Base-by-base conservation (phyloP, 1,140 invertebrate species). In the Coboldia fuscipes region DNA sequence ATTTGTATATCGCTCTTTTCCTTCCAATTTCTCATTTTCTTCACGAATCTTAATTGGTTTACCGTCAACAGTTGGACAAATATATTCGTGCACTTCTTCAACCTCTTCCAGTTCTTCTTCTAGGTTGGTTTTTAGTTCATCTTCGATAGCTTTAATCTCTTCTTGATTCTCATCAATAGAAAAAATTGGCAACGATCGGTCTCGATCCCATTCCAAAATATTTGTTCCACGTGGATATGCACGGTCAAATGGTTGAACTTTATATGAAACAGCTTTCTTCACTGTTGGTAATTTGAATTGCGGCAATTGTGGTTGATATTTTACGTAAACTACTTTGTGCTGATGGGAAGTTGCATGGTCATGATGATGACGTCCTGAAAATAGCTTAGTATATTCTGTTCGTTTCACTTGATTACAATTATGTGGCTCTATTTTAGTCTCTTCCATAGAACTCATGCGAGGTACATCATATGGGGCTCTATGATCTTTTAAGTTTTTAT, bases 291-390 rank as follows among this genome's bases (percentile, higher is more conserved):
- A 7, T 15, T 30, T 30, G 15, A 30, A 13, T 12, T 30, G 7
- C 14, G 29, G 29, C 9, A 15, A 7, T 7, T 12, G 6, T 8
- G 6, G 7, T 30, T 6, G 45, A 31, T 53, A 53, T 8, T 48
- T 47, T 1, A 54, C 50, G 32, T 50, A 42, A 0, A 54, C 43
- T 3, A 31, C 39, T 15, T 50, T 51, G n/a, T 37, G 35, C n/a
- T 54, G 45, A 0, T 46, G 51, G 13, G 51, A 44, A 3, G 45
- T 30, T 42, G 44, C 46, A 28, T 54, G 51, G 20, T 51, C 50
- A 20, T 54, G 50, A 35, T 54, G 51, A 24, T 54, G 51, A 1
- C 51, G 41, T 1, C 47, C 45, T 33, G 51, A 47, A 0, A 53
- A 42, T 0, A 40, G 22, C 0, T 45, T 41, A 5, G 48, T 43